Conservation (phyloP, 2,797 vertebrate species). For the Rhincodon typus region DNA sequence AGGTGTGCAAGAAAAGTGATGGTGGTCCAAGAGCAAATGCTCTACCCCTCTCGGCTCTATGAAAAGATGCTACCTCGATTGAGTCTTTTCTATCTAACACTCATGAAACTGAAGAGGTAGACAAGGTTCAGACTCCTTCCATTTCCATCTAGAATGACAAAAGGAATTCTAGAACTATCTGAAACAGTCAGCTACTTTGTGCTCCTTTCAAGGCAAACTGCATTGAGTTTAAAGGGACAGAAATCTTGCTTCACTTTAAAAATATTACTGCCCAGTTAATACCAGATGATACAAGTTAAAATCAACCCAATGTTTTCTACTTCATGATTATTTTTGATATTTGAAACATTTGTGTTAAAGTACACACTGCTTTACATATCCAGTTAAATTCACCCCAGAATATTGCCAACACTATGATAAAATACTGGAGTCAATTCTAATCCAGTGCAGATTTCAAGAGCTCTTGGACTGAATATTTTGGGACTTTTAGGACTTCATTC, state of each 20-base stretch:
- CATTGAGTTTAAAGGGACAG: background rate
- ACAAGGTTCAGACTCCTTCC: background rate
- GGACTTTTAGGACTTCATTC: background rate
- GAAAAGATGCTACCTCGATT: background rate
- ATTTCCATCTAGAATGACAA: background rate
- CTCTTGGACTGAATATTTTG: background rate
- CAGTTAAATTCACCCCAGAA: background rate
- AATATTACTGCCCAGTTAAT: background rate
- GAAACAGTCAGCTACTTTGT: background rate
- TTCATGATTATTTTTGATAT: background rate
- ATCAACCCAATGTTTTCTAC: background rate
- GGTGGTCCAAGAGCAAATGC: background rate
- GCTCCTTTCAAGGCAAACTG: background rate
- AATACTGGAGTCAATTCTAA: background rate
- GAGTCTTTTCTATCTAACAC: background rate
- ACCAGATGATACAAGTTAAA: background rate
- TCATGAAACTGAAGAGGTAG: background rate
- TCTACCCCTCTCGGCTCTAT: background rate
- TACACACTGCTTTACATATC: too few relatives aligned
- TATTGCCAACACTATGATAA: background rate
- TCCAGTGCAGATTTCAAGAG: background rate
- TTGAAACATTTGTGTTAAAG: background rate
- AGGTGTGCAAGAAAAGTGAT: background rate
- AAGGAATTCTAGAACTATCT: background rate
- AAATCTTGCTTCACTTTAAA: background rate